Conservation (phyloP, 64 coral and sea anemone species). For the Montipora foliosa region DNA sequence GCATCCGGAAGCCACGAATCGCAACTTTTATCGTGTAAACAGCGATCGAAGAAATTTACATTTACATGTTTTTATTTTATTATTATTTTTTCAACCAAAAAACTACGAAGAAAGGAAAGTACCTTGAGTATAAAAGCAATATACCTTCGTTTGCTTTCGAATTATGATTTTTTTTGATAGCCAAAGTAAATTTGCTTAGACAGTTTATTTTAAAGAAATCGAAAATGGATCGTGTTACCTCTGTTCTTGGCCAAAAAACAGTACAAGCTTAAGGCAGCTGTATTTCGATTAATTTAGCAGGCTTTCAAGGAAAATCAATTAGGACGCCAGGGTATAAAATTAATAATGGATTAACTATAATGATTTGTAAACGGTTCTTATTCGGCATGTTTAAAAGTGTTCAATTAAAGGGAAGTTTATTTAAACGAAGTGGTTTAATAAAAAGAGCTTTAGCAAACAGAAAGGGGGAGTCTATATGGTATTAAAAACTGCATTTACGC, state of each 20-base stretch:
- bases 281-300: constrained; percentile 81
- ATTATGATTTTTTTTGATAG: constrained; percentile 1
- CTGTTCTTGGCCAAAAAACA: constrained; percentile 6
- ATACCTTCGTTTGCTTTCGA: background rate
- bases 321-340: constrained; percentile 85
- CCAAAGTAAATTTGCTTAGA: constrained; percentile 50
- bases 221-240: constrained; percentile 56
- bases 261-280: constrained; percentile 73
- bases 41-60: background rate
- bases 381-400: constrained; percentile 98
- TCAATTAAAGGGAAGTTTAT: constrained; percentile 99
- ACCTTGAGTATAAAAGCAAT: background rate
- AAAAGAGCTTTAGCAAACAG: constrained; percentile 89
- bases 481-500: constrained; percentile 17
- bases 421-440: constrained; percentile 88
- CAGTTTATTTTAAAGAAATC: constrained; percentile 40
- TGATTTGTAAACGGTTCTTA: constrained; percentile 98
- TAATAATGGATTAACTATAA: constrained; percentile 96
- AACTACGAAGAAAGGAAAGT: background rate
- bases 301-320: constrained; percentile 93
- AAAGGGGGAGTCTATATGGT: constrained; percentile 40
- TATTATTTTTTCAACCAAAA: background rate
- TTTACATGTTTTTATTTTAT: background rate
- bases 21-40: constrained; percentile 28
- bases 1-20: constrained; percentile 20